phyloP scores from a whole-genome alignment of 2,113 vertebrate species.

The Channa maculata region DNA sequence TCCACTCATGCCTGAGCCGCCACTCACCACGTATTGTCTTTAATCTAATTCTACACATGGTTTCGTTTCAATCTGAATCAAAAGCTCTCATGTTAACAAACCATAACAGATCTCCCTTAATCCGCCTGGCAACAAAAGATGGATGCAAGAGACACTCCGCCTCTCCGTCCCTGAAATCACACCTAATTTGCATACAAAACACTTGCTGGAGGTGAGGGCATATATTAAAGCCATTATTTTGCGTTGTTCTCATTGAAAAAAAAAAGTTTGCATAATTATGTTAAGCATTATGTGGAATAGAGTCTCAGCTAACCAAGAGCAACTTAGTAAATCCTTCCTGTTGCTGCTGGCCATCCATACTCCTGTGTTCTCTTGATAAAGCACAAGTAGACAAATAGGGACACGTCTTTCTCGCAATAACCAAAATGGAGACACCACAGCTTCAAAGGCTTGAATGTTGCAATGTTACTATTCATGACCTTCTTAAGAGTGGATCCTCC shows the following conservation, averaged over 20 bases:
- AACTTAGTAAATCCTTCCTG: slow-evolving; percentile 80
- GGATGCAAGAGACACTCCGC: slow-evolving; percentile 79
- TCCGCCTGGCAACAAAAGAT: slow-evolving; percentile 83
- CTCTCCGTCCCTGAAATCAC: slow-evolving; percentile 81
- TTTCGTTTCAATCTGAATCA: slow-evolving; percentile 84
- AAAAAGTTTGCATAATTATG: slow-evolving; percentile 83
- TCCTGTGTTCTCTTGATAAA: slow-evolving; percentile 81
- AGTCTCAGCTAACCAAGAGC: slow-evolving; percentile 71
- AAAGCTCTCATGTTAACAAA: slow-evolving; percentile 85
- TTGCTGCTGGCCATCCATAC: slow-evolving; percentile 78
- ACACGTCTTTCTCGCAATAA: slow-evolving; percentile 48
- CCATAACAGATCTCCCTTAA: slow-evolving; percentile 85
- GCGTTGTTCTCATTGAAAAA: slow-evolving; percentile 72
- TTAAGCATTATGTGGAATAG: slow-evolving; percentile 68
- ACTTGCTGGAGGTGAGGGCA: slow-evolving; percentile 84
- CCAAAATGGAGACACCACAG: slow-evolving; percentile 48
- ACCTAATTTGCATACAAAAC: slow-evolving; percentile 84
- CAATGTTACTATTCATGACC: slow-evolving; percentile 65
- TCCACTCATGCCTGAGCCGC: slow-evolving; percentile 75
- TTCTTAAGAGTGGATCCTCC: slow-evolving; percentile 64
- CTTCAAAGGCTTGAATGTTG: slow-evolving; percentile 61
- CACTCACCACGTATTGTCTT: slow-evolving; percentile 81
- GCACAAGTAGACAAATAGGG: slow-evolving; percentile 64
- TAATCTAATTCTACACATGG: slow-evolving; percentile 87
- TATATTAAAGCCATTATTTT: slow-evolving; percentile 86